Base-by-base conservation (phyloP, 2,888 invertebrate genomes). In the Galerucella pusilla region DNA sequence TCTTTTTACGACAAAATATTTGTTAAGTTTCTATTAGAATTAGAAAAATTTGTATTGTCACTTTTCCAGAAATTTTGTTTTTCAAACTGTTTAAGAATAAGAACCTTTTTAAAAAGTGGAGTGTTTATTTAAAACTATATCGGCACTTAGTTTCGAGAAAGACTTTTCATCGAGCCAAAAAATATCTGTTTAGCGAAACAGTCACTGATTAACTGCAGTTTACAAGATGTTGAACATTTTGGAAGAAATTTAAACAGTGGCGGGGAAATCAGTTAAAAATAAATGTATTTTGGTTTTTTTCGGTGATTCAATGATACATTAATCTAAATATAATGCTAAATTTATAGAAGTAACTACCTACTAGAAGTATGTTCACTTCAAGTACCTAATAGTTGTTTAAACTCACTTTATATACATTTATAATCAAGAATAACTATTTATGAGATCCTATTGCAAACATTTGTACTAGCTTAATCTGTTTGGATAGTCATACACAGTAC, bases 151-250 rank as follows among this genome's bases (percentile, higher is more conserved):
- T 54, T 54, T 9, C 16, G 1, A 10, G 20, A 16, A 16, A 57
- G 16, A 57, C 57, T 57, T 57, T 57, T 16, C 10, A 9, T 20
- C 20, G n/a, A n/a, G 16, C 57, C 16, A 16, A 57, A 57, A 57
- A 57, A 57, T 16, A 57, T 57, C 57, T 16, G 16, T 57, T 10
- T 57, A 9, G 16, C 10, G 57, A 57, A 57, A 57, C 57, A 57
- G 57, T 57, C 20, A 57, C 57, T 57, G 57, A 57, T 57, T 57
- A 57, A 57, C 57, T 57, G 57, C 57, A 52, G 52, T 52, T 52
- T 52, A n/a, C n/a, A 52, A 52, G 52, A 52, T 57, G 57, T 57
- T 20, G 11, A 57, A 20, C 6, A 10, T 20, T 57, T 16, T 16
- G 57, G 20, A 54, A 54, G 54, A 54, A 57, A 20, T 20, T 57